These are phyloP conservation scores for Paralvinella palmiformis DNA, from an alignment of 1,140 invertebrate genomes.

Conservation along the genomic window DNA sequence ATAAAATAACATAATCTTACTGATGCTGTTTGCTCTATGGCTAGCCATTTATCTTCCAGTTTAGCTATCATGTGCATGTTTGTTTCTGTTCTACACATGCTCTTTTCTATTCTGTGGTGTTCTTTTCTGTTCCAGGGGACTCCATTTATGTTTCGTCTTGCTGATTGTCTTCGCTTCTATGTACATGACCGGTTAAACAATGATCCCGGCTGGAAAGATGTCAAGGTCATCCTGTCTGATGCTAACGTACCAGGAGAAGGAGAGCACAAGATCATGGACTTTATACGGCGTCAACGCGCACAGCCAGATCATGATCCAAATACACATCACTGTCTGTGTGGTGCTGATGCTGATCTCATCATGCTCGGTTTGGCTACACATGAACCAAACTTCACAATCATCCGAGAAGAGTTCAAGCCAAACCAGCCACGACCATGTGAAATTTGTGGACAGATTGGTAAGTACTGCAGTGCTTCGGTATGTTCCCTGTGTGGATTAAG, in stretches of 20 bases:
- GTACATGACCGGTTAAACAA: slow-evolving; percentile 90
- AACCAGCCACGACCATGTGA: slow-evolving; percentile 95
- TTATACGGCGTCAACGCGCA: slow-evolving; percentile 88
- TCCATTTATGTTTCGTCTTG: slow-evolving; percentile 94
- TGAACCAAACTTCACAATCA: slow-evolving; percentile 91
- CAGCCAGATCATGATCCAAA: slow-evolving; percentile 96
- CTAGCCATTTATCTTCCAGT: too few relatives aligned
- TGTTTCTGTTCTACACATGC: too few relatives aligned
- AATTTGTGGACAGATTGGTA: slow-evolving; percentile 87
- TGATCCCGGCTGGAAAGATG: slow-evolving; percentile 89
- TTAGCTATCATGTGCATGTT: too few relatives aligned
- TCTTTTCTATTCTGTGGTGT: too few relatives aligned
- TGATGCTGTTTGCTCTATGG: too few relatives aligned
- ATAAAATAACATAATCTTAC: too few relatives aligned
- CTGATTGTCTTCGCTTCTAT: slow-evolving; percentile 91
- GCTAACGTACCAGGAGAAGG: slow-evolving; percentile 98
- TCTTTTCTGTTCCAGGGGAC: slow-evolving; percentile 65
- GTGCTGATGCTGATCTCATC: slow-evolving; percentile 83
- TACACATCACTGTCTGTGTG: slow-evolving; percentile 94
- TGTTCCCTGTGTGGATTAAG: neutral
- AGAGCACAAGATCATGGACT: slow-evolving; percentile 99
- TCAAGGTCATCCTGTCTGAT: slow-evolving; percentile 94
- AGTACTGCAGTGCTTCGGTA: slow-evolving; percentile 3
- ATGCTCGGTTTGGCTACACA: slow-evolving; percentile 98
- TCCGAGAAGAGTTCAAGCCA: slow-evolving; percentile 94